phyloP scores from a whole-genome alignment of 2,888 invertebrate genomes.

The Merodon equestris region DNA sequence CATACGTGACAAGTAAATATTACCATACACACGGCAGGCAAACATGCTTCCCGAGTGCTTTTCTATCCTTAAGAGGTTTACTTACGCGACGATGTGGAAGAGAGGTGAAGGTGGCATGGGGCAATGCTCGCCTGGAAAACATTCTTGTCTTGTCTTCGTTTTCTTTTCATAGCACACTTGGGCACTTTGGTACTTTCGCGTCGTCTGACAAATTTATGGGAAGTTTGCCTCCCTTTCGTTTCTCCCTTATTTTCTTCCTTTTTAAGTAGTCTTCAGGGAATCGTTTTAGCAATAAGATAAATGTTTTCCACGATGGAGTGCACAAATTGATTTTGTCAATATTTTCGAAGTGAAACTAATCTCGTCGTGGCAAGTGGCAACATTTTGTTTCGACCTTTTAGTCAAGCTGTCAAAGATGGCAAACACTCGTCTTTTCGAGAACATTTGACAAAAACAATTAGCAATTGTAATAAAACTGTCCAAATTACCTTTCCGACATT shows the following conservation, averaged over 20 bases:
- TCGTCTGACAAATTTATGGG: constrained; percentile 60
- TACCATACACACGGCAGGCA: constrained; percentile 69
- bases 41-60: constrained; percentile 67
- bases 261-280: constrained; percentile 36
- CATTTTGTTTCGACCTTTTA: too few species aligned
- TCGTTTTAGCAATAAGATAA: constrained; percentile 42
- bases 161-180: constrained; percentile 6
- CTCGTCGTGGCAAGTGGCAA: too few species aligned
- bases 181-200: constrained; percentile 15
- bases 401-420: too few species aligned
- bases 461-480: too few species aligned
- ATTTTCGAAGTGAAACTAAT: too few species aligned
- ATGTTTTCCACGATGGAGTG: background rate
- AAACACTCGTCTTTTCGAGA: too few species aligned
- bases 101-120: constrained; percentile 3
- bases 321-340: too few species aligned
- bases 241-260: background rate
- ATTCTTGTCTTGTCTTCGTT: constrained; percentile 56
- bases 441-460: too few species aligned
- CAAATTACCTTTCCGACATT: too few species aligned
- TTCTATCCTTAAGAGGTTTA: constrained; percentile 66
- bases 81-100: constrained; percentile 30
- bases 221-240: constrained; percentile 1
- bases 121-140: constrained; percentile 16
- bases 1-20: constrained; percentile 70